These are phyloP conservation scores for Tetragonula clypearis DNA, from an alignment of 1,140 invertebrate species.

Conservation along the genomic window DNA sequence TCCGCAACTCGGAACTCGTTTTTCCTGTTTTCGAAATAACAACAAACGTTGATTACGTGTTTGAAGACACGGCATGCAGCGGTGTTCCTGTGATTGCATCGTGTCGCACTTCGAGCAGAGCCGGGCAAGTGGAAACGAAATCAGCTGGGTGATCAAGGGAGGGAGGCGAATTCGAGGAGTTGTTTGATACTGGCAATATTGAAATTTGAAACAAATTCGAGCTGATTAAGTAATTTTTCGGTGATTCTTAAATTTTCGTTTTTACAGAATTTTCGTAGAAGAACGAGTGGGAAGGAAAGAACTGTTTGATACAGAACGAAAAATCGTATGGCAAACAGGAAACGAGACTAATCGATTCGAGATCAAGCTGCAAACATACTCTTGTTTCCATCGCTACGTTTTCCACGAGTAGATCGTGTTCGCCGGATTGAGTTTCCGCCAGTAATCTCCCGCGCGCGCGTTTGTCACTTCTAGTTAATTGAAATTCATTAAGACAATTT, in stretches of 20 bases:
- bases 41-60: conserved; percentile 49
- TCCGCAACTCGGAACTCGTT: conserved; percentile 49
- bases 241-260: too few relatives aligned
- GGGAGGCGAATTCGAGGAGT: not conserved
- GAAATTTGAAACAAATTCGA: not conserved
- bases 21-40: conserved; percentile 41
- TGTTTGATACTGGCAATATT: not conserved
- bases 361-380: not conserved
- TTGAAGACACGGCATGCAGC: conserved; percentile 13
- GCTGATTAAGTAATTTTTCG: not conserved
- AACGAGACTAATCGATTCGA: not conserved
- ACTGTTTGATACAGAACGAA: not conserved
- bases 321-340: not conserved
- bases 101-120: not conserved
- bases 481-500: conserved; percentile 15
- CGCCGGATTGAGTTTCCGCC: not conserved
- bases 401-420: not conserved
- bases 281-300: not conserved
- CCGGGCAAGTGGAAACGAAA: not conserved
- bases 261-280: too few relatives aligned
- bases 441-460: not conserved
- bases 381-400: not conserved
- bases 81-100: conserved; percentile 1
- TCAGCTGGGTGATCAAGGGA: too few relatives aligned
- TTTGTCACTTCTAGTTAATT: conserved; percentile 27